Evolutionary conservation across 2,888 invertebrate species (phyloP).

Genomic region (Teinopalpus imperialis): DNA sequence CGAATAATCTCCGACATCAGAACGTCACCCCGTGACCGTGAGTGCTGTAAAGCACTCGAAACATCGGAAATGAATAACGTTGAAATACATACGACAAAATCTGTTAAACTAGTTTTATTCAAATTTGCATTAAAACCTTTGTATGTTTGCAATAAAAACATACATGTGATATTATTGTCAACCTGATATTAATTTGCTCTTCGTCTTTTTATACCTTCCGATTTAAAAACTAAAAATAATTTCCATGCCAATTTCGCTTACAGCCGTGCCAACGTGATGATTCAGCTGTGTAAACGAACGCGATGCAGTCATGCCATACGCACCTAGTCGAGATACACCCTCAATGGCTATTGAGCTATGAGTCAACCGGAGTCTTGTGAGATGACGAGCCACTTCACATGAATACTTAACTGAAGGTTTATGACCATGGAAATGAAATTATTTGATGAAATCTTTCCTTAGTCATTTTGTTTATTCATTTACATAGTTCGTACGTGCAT

Average conservation of each 20-base stretch:
- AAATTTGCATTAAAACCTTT: no score
- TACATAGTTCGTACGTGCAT: constrained; percentile 5
- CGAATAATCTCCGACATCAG: no score
- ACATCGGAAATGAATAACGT: no score
- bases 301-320: constrained; percentile 23
- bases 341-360: constrained; percentile 15
- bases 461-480: constrained; percentile 18
- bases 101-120: no score
- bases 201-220: neutral
- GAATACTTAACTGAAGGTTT: constrained; percentile 24
- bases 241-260: neutral
- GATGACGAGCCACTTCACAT: constrained; percentile 21
- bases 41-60: no score
- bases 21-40: no score
- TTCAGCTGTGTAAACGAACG: constrained; percentile 24
- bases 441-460: constrained; percentile 24
- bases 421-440: constrained; percentile 19
- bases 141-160: no score
- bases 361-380: constrained; percentile 20
- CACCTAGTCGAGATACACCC: constrained; percentile 5
- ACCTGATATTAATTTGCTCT: no score
- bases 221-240: neutral
- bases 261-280: constrained; percentile 13
- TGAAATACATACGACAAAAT: no score
- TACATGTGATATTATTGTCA: no score